phyloP scores from a whole-genome alignment of 1,140 invertebrate genomes.

The Lanistes nyassanus region DNA sequence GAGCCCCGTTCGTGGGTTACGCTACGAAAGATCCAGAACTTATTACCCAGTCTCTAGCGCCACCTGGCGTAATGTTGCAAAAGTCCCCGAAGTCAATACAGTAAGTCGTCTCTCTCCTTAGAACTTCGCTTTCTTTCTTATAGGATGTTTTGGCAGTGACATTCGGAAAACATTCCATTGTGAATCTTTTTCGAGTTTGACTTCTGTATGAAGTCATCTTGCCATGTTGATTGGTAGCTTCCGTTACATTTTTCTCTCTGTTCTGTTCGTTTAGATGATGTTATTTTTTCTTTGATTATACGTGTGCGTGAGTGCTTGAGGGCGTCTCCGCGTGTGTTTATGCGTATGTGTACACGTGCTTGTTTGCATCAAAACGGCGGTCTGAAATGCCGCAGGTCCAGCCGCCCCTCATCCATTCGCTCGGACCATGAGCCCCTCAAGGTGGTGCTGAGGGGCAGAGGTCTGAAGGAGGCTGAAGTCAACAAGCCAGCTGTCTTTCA shows the following conservation, averaged over 20 bases:
- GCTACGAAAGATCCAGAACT: constrained; percentile 36
- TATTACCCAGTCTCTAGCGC: not conserved
- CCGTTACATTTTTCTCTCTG: too few species aligned
- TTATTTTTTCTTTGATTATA: not conserved
- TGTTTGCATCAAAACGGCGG: not conserved
- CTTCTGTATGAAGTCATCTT: too few species aligned
- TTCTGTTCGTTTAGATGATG: too few species aligned
- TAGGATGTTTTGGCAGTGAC: too few species aligned
- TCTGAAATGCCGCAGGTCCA: not conserved
- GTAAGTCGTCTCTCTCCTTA: too few species aligned
- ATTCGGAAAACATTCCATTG: too few species aligned
- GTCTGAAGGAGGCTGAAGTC: constrained; percentile 86
- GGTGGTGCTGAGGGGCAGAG: constrained; percentile 81
- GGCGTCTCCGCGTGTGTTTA: not conserved
- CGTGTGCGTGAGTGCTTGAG: not conserved
- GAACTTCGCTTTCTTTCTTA: too few species aligned
- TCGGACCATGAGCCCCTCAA: constrained; percentile 39
- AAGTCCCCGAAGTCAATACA: too few species aligned
- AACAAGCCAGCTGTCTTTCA: constrained; percentile 91
- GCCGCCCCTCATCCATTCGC: constrained; percentile 4
- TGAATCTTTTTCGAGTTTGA: too few species aligned
- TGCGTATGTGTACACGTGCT: not conserved
- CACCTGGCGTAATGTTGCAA: not conserved
- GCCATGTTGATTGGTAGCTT: too few species aligned
- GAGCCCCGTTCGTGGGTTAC: constrained; percentile 62